A percentile compares a stretch with the other conserved stretches of the same genome.
phyloP scores from a whole-genome alignment of 2,113 vertebrate genomes.

The Tamias sibiricus region DNA sequence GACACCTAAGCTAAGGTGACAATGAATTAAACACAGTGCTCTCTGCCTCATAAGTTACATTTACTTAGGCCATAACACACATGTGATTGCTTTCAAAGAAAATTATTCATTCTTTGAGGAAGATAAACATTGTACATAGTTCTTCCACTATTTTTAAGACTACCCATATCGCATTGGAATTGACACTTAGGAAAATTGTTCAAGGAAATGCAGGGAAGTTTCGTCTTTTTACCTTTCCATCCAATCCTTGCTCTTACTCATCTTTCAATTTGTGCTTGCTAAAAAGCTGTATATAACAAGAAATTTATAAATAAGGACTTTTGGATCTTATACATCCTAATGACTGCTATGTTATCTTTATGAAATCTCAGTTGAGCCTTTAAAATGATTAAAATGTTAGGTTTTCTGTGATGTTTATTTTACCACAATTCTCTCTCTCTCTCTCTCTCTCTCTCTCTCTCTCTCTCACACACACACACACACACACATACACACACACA shows the following conservation, averaged over 20 bases:
- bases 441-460: no score
- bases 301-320: background rate
- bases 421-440: background rate
- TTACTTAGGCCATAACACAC: background rate
- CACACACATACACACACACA: background rate
- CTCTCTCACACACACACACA: background rate
- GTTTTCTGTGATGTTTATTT: background rate
- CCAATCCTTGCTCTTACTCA: background rate
- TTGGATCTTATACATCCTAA: background rate
- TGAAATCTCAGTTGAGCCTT: background rate
- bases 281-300: background rate
- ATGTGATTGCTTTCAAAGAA: background rate
- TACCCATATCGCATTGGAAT: background rate
- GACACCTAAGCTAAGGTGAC: background rate
- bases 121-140: background rate
- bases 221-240: background rate
- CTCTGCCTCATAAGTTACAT: background rate
- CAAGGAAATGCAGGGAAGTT: background rate
- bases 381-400: background rate
- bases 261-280: background rate
- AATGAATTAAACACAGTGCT: background rate
- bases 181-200: background rate
- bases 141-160: background rate
- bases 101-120: background rate
- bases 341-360: background rate